phyloP scores from a whole-genome alignment of 2,113 vertebrate species.

The Scopus umbretta region DNA sequence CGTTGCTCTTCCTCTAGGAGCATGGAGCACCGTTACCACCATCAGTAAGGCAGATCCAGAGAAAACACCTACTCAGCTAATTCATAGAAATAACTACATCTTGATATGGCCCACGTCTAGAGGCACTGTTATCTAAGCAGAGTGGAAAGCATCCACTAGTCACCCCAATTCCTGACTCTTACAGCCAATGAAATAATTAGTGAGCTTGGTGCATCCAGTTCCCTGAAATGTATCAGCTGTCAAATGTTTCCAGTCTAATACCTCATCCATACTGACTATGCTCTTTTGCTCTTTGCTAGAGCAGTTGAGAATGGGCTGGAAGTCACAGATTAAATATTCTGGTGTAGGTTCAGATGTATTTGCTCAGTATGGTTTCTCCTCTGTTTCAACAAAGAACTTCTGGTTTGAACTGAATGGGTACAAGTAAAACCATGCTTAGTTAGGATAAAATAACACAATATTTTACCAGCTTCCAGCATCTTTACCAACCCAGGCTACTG shows the following conservation, averaged over 20 bases:
- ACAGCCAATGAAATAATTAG: not conserved
- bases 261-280: not conserved
- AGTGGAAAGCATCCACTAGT: not conserved
- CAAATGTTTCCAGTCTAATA: not conserved
- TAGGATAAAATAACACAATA: not conserved
- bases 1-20: not conserved
- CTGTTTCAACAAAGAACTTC: not conserved
- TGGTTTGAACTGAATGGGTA: not conserved
- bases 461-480: not conserved
- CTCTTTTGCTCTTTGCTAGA: not conserved
- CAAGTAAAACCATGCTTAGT: not conserved
- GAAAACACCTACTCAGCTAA: not conserved
- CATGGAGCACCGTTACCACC: not conserved
- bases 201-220: not conserved
- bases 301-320: not conserved
- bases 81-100: not conserved
- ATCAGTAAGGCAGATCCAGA: not conserved
- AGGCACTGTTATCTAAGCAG: not conserved
- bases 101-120: not conserved
- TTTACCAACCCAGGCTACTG: not conserved
- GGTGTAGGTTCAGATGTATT: not conserved
- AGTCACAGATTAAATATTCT: not conserved
- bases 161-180: not conserved
- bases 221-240: not conserved
- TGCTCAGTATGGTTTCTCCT: not conserved